Conservation (phyloP, 2,888 invertebrate species). For the Chrysolina americana region DNA sequence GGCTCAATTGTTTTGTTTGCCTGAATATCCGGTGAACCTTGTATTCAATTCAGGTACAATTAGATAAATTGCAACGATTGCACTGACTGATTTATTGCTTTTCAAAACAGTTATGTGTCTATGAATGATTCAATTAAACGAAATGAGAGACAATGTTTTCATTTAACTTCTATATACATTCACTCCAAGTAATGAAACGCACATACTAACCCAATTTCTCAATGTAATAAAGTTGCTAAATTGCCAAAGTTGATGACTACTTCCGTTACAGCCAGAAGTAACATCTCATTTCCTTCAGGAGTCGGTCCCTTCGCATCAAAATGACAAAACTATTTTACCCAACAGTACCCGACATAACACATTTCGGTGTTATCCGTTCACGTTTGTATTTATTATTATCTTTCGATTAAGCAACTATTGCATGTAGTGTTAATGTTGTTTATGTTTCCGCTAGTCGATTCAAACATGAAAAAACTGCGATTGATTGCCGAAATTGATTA, state of each 20-base stretch:
- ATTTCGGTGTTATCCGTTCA: neutral
- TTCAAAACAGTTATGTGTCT: neutral
- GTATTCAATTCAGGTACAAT: neutral
- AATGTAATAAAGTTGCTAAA: neutral
- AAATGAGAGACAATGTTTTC: neutral
- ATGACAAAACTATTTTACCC: too few species aligned
- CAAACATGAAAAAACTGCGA: neutral
- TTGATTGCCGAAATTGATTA: neutral
- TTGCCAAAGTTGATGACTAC: neutral
- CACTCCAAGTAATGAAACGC: neutral
- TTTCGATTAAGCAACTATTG: neutral
- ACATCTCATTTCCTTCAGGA: too few species aligned
- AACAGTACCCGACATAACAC: neutral
- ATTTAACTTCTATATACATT: neutral
- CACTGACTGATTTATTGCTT: neutral
- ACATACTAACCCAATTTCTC: neutral
- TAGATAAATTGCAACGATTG: neutral
- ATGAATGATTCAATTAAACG: neutral
- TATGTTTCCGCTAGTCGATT: conserved; percentile 10
- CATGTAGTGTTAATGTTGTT: neutral
- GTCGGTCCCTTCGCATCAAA: too few species aligned
- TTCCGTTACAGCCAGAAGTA: neutral
- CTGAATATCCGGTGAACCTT: neutral
- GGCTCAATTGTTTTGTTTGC: neutral
- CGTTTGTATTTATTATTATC: neutral